Base-by-base conservation (phyloP, 2,113 vertebrate genomes). In the Daphoenositta chrysoptera region DNA sequence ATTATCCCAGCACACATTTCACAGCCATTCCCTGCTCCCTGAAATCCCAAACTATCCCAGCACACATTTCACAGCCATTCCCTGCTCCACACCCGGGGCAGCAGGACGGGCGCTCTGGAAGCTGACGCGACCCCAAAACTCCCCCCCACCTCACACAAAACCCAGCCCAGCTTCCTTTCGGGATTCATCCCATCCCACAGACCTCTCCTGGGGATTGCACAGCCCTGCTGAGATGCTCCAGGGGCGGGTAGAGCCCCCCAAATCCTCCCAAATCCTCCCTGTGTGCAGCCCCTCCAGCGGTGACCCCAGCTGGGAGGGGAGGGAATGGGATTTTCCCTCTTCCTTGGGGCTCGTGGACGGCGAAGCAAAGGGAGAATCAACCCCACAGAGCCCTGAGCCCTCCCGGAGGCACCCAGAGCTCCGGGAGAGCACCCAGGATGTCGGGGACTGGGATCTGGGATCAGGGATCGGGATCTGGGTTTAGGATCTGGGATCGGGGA, bases 31-130 rank as follows among this genome's bases (percentile, higher is more conserved):
- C 23, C 23, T 14, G 2, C n/a, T 26, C 50, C 6, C 23, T 48
- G 47, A 8, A 3, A 50, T 14, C 48, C 48, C 48, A 50, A 50
- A 50, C 9, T 27, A 13, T 42, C 48, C 48, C 1, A 27, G 24
- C 24, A 26, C 24, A 27, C 48, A 26, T 9, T 15, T 5, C 48
- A 50, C 7, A 50, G 48, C 48, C 48, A 2, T 50, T 50, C 48
- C 48, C 50, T 9, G 2, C 33, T 24, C 53, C 6, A 0, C 17
- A 7, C 3, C 1, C 0, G 3, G 51, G 13, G 3, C 0, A 0
- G 18, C 13, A 4, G 26, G 23, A 47, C 0, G 1, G 80, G 44
- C 0, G 0, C 51, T 6, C 65, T 44, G 56, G 22, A 30, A 81
- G 31, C 12, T 51, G 68, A 27, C 0, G 1, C 11, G 8, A 22